Base-by-base conservation (phyloP, 2,797 vertebrate species). In the Sandelia bainsii region DNA sequence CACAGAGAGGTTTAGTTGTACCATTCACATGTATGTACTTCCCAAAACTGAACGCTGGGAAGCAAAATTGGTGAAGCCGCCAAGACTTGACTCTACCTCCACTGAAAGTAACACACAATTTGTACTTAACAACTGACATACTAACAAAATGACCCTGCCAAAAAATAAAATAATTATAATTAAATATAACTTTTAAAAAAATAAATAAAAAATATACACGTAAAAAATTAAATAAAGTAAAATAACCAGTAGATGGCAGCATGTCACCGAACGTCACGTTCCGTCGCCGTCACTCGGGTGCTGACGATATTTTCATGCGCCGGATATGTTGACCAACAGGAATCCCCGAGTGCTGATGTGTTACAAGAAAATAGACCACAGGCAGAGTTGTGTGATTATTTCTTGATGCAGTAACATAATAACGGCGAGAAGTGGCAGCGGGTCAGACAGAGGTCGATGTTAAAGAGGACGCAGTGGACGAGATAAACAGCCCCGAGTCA, bases 291-390 rank as follows among this genome's bases (percentile, higher is more conserved):
- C 3, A 8, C 7, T 0, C 0, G 0, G 0, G 1, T 48, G 66
- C 62, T 89, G 83, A 93, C 91, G 92, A 8, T n/a, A 54, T 12
- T 25, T 57, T 39, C 11, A 6, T 34, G 92, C 92, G 91, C 88
- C 93, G 93, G 90, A 93, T 40, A 56, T 87, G 66, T 49, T 27
- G 6, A 13, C 16, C 4, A 4, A 6, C 0, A 40, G 27, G 22
- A 22, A 4, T 8, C 1, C 1, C 5, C 5, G n/a, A 90, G 59
- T 62, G 94, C 91, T 94, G 94, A 95, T 94, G 93, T 95, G 94
- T 93, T 87, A 85, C 61, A 76, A 86, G 57, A 27, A 66, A 25
- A 23, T 5, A 11, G 8, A 17, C 13, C 1, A 2, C 54, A 23
- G 27, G 1, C 11, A 39, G 45, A 49, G 37, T 58, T 6, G 5